Base-by-base conservation (phyloP, 1,140 invertebrate genomes). In the Calephelis virginiensis region DNA sequence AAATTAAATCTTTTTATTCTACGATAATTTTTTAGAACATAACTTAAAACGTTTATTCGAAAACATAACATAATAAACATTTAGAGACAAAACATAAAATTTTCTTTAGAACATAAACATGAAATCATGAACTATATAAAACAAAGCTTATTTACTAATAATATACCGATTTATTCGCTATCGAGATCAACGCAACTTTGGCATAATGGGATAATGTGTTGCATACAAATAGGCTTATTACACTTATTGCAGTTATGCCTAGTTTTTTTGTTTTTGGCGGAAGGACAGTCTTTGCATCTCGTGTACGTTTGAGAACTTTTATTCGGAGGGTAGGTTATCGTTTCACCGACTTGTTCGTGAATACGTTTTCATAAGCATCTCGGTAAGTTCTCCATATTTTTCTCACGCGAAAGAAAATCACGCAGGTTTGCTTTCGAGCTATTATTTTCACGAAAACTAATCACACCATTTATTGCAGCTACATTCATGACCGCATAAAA, bases 401-500 rank as follows among this genome's bases (percentile, higher is more conserved):
- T 63, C 61, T 63, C 61, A 63, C 61, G n/a, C 61, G 13, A 47
- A 62, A 45, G 47, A 5, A 11, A 12, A 48, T 48, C 47, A 46
- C 45, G 45, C 45, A 3, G 45, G 45, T 46, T 46, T 46, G 45
- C 11, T 46, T 46, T 46, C 45, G 45, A 46, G 45, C 7, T 46
- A 46, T 46, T 46, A 46, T 43, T 37, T 28, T 28, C 28, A 28
- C 28, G 28, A 28, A 28, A 28, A 28, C 2, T 28, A 28, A 28
- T 28, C 28, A 28, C 28, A 28, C 28, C 28, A 28, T 28, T 28
- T 28, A 28, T 28, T 28, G 28, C 28, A 46, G 38, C 61, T 46
- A 81, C 61, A 70, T 86, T 81, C 64, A 88, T 61, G 45, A 85
- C 48, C 62, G 49, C 59, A 71, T 75, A 86, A 67, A 83, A 78